These are phyloP conservation scores for Ecdyonurus torrentis DNA, from an alignment of 2,888 invertebrate species.

Conservation along the genomic window DNA sequence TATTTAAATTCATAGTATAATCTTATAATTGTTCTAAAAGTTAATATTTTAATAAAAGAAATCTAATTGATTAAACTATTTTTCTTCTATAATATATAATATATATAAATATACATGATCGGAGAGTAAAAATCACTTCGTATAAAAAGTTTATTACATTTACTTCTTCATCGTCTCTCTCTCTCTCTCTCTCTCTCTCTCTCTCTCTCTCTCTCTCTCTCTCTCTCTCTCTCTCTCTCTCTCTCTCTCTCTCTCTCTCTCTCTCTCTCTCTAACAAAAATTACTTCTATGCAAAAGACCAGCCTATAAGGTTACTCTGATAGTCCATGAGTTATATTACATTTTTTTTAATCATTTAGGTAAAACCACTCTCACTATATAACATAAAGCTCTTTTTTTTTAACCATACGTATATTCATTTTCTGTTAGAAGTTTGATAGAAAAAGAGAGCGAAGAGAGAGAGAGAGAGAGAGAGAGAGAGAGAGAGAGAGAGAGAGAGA, in stretches of 20 bases:
- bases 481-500: slow-evolving; percentile 29
- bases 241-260: no score
- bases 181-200: slow-evolving; percentile 4
- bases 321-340: no score
- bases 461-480: slow-evolving; percentile 36
- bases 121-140: no score
- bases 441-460: slow-evolving; percentile 40
- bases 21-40: no score
- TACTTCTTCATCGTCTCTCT: slow-evolving; percentile 9
- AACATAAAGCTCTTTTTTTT: background rate
- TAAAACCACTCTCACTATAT: background rate
- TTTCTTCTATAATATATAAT: no score
- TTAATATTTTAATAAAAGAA: no score
- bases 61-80: no score
- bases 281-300: no score
- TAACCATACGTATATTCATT: background rate
- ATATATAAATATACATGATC: no score
- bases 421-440: slow-evolving; percentile 10
- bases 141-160: slow-evolving; percentile 10
- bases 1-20: no score
- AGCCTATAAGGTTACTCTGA: no score
- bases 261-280: no score
- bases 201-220: background rate
- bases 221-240: background rate
- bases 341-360: slow-evolving; percentile 1